Conservation (phyloP, 2,888 invertebrate species). For the Pyrocoelia pectoralis region DNA sequence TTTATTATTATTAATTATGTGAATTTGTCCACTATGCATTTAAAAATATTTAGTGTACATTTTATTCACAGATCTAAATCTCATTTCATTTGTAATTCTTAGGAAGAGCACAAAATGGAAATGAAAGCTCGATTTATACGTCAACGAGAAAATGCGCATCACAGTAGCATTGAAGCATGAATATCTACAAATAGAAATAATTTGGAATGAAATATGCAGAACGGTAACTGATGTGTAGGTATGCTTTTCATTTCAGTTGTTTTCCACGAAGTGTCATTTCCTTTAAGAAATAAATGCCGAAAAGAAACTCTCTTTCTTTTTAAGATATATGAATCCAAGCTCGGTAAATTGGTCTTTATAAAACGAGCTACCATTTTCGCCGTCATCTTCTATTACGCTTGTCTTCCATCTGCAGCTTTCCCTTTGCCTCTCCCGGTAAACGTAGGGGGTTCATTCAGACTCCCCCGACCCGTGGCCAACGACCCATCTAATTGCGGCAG, state of each 20-base stretch:
- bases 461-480: slow-evolving; percentile 62
- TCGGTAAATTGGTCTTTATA: slow-evolving; percentile 47
- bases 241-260: slow-evolving; percentile 28
- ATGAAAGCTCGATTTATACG: no score
- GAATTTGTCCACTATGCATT: no score
- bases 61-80: no score
- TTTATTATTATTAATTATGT: no score
- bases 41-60: no score
- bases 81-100: no score
- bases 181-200: slow-evolving; percentile 1
- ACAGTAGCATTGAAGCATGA: neutral
- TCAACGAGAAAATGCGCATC: neutral
- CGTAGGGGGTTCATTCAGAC: slow-evolving; percentile 39
- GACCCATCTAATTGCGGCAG: slow-evolving; percentile 75
- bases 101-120: no score
- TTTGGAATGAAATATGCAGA: slow-evolving; percentile 21
- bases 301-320: slow-evolving; percentile 40
- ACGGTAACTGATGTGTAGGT: slow-evolving; percentile 14
- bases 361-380: slow-evolving; percentile 50
- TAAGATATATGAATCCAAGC: slow-evolving; percentile 44
- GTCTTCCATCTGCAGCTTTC: slow-evolving; percentile 54
- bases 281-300: slow-evolving; percentile 30
- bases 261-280: slow-evolving; percentile 31
- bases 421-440: slow-evolving; percentile 38
- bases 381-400: slow-evolving; percentile 56